Conservation (phyloP, 2,797 vertebrate genomes). For the Trematomus bernacchii region DNA sequence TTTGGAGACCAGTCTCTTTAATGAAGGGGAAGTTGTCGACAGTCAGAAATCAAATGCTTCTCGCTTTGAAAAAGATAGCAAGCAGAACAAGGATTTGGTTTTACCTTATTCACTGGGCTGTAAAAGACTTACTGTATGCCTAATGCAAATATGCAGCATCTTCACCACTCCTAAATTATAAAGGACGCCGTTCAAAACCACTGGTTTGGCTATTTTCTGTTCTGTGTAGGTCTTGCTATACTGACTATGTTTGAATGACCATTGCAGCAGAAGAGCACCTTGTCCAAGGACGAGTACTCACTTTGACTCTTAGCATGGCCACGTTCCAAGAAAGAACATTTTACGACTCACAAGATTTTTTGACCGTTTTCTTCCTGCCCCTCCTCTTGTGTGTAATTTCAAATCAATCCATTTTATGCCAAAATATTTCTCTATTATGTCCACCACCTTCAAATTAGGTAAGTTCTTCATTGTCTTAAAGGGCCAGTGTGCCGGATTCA, state of each 20-base stretch:
- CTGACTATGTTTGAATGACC: constrained; percentile 5
- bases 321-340: not conserved
- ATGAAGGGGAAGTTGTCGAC: constrained; percentile 40
- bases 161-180: not conserved
- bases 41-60: constrained; percentile 21
- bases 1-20: constrained; percentile 70
- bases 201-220: not conserved
- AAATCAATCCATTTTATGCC: not conserved
- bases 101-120: not conserved
- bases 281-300: not conserved
- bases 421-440: not conserved
- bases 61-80: constrained; percentile 13
- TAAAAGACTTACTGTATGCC: not conserved
- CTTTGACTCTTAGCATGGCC: not conserved
- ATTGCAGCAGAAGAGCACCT: not conserved
- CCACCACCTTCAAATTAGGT: not conserved
- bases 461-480: not conserved
- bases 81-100: not conserved
- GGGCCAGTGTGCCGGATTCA: too few relatives aligned
- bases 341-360: not conserved
- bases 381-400: not conserved
- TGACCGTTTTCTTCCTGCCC: not conserved
- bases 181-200: constrained; percentile 1
- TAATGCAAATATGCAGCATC: constrained; percentile 4
- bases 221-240: not conserved